These are phyloP conservation scores for Taenioides sp. DNA, from an alignment of 2,797 vertebrate species.

Conservation along the genomic window DNA sequence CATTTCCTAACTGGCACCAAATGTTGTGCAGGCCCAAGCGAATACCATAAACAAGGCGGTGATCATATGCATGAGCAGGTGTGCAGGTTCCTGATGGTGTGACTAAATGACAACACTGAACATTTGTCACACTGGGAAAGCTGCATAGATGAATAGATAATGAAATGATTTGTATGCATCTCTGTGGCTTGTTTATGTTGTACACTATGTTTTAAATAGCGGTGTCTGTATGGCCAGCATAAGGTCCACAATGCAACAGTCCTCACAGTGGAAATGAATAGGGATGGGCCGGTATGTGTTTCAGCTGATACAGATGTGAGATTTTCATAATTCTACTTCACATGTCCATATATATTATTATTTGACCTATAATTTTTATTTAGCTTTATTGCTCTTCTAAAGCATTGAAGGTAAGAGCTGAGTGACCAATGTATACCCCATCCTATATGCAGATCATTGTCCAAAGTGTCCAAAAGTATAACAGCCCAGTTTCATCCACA, in stretches of 20 bases:
- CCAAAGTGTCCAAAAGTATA: not conserved
- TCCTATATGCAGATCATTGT: not conserved
- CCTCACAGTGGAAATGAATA: not conserved
- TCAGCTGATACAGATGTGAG: too few relatives aligned
- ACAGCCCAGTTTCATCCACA: constrained; percentile 8
- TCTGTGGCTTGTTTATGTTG: constrained; percentile 14
- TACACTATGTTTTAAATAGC: constrained; percentile 16
- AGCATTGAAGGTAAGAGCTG: too few relatives aligned
- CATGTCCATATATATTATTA: too few relatives aligned
- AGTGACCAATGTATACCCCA: too few relatives aligned
- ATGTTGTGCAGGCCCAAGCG: not conserved
- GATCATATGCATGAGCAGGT: constrained; percentile 10
- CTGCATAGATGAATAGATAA: constrained; percentile 60
- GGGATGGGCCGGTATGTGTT: not conserved
- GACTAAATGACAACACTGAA: constrained; percentile 26
- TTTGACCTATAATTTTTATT: too few relatives aligned
- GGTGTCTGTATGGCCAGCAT: constrained; percentile 22
- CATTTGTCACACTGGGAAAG: constrained; percentile 55
- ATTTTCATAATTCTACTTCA: too few relatives aligned
- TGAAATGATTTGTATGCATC: constrained; percentile 38
- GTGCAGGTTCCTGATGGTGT: constrained; percentile 5
- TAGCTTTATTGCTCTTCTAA: too few relatives aligned
- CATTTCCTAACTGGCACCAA: not conserved
- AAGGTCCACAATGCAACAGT: constrained; percentile 16
- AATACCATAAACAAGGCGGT: not conserved